phyloP scores from a whole-genome alignment of 2,888 invertebrate genomes.

The Trachelus stipa region DNA sequence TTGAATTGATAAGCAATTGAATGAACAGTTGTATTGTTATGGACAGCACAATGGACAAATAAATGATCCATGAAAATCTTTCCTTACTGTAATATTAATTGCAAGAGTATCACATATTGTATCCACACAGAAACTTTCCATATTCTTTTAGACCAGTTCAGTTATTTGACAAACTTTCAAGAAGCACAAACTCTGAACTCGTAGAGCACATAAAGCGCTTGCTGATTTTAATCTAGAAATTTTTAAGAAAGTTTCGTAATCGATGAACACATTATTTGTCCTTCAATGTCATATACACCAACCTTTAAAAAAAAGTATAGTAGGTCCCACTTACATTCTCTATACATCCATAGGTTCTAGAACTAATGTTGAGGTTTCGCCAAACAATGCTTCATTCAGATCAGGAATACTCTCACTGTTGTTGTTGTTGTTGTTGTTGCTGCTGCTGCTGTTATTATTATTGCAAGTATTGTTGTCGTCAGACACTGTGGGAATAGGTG shows the following conservation, averaged over 20 bases:
- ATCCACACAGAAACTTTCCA: too few species aligned
- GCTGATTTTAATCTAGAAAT: background rate
- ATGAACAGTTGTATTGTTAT: too few species aligned
- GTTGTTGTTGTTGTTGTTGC: constrained; percentile 33
- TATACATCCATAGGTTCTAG: constrained; percentile 62
- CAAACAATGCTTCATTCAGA: constrained; percentile 48
- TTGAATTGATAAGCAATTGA: too few species aligned
- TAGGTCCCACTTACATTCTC: background rate
- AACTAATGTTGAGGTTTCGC: constrained; percentile 27
- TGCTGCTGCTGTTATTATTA: constrained; percentile 34
- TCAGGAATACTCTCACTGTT: constrained; percentile 49
- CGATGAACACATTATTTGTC: background rate
- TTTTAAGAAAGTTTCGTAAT: background rate
- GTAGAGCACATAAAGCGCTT: background rate
- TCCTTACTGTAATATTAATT: too few species aligned
- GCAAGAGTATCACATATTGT: too few species aligned
- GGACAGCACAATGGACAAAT: too few species aligned
- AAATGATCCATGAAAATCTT: too few species aligned
- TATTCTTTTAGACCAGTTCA: too few species aligned
- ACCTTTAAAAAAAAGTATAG: background rate
- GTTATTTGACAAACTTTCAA: too few species aligned
- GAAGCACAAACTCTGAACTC: too few species aligned
- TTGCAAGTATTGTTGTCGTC: constrained; percentile 46
- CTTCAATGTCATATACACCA: background rate
- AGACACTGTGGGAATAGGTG: constrained; percentile 31